Evolutionary conservation across 2,113 vertebrate genomes (phyloP), one percentile per base, ranked within the genome.

Genomic region (Tiliqua scincoides): DNA sequence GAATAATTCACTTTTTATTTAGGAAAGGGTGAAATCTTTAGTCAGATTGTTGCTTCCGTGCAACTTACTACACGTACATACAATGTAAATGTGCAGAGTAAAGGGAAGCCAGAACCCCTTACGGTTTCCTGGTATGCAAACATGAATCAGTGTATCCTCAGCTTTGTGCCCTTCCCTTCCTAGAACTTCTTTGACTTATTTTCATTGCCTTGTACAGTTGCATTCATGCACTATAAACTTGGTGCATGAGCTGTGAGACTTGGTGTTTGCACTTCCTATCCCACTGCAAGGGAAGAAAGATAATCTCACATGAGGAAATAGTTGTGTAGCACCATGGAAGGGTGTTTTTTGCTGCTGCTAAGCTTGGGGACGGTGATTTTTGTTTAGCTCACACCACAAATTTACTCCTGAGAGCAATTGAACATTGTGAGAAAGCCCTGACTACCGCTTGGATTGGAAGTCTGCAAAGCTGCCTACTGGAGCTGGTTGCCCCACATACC

Each of bases 251-350:
- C 11, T 11, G 0, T 40, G 57, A 15, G 2, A 3, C 37, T 61
- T 32, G 20, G 17, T 48, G 37, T 35, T 15, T 3, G 10, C 4
- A 25, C 15, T 3, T 17, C n/a, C 1, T 3, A 1, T 48, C 65
- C 9, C 3, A 12, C 1, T 25, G 12, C 30, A 72, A 71, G 67
- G 21, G 32, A 54, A 32, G 37, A 35, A 40, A 43, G 40, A 52
- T 32, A 8, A 30, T 14, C 59, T 63, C 9, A 17, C 59, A 18
- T 52, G 1, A 7, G 4, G 89, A 17, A 89, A 23, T 18, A 87
- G 87, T 85, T 79, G 72, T 86, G 63, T 67, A 90, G 89, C 89
- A 91, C 89, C 93, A n/a, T 84, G 9, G 7, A 37, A 23, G 82
- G 48, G 14, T 14, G 91, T 59, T 77, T 48, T 54, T 30, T 84